Evolutionary conservation across 1,140 invertebrate species (phyloP).

Genomic region (Drosophila serrata): DNA sequence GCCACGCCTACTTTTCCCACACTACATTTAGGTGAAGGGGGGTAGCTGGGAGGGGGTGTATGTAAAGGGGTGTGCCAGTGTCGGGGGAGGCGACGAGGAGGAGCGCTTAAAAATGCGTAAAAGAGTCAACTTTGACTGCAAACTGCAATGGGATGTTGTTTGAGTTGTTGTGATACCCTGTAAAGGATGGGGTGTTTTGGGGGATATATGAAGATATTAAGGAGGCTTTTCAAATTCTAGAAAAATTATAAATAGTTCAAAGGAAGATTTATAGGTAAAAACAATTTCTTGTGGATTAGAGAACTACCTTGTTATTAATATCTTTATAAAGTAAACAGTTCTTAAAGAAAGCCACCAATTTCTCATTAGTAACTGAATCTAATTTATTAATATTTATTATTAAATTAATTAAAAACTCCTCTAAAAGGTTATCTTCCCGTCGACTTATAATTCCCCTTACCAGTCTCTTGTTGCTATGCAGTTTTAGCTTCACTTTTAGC

Average conservation of each 20-base stretch:
- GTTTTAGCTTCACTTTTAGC: constrained; percentile 66
- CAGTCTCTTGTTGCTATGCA: constrained; percentile 44
- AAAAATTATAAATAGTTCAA: not conserved
- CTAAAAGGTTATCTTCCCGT: constrained; percentile 1
- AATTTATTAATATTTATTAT: not conserved
- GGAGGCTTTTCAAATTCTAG: not conserved
- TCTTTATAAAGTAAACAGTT: not conserved
- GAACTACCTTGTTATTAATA: too few relatives aligned
- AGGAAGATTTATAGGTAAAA: not conserved
- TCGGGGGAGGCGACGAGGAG: constrained; percentile 27
- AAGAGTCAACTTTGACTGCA: constrained; percentile 79
- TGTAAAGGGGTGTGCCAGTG: constrained; percentile 4
- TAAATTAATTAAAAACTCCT: not conserved
- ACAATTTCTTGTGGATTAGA: not conserved
- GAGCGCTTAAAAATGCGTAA: constrained; percentile 77
- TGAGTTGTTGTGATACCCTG: constrained; percentile 49
- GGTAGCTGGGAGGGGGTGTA: not conserved
- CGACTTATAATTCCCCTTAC: not conserved
- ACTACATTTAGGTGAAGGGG: constrained; percentile 39
- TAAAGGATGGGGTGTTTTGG: too few relatives aligned
- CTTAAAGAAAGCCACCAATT: too few relatives aligned
- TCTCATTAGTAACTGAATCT: rapidly evolving
- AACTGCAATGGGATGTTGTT: constrained; percentile 60
- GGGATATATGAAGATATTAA: not conserved
- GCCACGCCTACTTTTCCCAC: constrained; percentile 79